Conservation (phyloP, 2,888 invertebrate genomes). For the Incurvaria masculella region DNA sequence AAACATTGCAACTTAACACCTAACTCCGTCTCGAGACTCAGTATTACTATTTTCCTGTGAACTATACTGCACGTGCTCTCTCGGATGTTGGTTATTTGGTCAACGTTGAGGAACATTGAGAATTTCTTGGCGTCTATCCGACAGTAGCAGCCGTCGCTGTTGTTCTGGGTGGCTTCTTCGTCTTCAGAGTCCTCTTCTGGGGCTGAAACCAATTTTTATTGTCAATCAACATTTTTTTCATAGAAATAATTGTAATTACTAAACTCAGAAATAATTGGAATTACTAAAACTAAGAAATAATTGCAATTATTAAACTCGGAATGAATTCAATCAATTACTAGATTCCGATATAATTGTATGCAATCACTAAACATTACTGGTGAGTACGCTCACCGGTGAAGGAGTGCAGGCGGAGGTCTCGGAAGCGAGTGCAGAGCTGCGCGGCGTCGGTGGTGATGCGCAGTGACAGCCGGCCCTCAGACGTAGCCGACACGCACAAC, state of each 20-base stretch:
- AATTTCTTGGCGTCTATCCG: constrained; percentile 77
- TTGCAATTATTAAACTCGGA: no score
- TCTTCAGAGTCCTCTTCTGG: constrained; percentile 28
- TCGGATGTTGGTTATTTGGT: constrained; percentile 69
- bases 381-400: constrained; percentile 42
- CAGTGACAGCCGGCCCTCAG: constrained; percentile 66
- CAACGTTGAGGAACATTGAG: constrained; percentile 73
- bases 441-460: constrained; percentile 79
- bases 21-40: constrained; percentile 70
- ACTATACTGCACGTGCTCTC: constrained; percentile 75
- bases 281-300: no score
- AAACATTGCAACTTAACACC: constrained; percentile 78
- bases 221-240: no score
- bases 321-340: no score
- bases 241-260: no score
- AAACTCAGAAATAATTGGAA: no score
- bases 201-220: not conserved
- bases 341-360: no score
- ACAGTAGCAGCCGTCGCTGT: constrained; percentile 49
- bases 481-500: constrained; percentile 69
- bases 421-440: constrained; percentile 78
- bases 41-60: constrained; percentile 68
- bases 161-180: constrained; percentile 40
- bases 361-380: no score
- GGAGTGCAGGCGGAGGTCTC: constrained; percentile 63